Evolutionary conservation across 2,113 vertebrate species (phyloP).

Genomic region (Alligator mississippiensis): DNA sequence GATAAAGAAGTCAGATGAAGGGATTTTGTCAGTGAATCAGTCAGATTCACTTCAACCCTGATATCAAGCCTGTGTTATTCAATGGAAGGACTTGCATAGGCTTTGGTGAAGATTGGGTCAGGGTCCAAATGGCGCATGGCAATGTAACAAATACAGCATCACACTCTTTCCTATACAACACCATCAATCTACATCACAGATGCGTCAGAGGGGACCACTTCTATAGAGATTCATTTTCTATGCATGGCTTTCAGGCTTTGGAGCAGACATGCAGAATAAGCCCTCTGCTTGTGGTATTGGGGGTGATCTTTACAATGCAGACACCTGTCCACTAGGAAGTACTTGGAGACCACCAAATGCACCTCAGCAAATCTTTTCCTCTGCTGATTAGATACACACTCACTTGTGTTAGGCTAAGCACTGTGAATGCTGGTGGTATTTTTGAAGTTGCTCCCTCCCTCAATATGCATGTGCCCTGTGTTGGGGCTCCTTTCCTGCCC

Average conservation of each 20-base stretch:
- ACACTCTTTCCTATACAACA: neutral
- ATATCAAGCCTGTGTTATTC: too few relatives aligned
- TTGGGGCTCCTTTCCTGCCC: neutral
- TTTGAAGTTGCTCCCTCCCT: conserved; percentile 42
- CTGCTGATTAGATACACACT: neutral
- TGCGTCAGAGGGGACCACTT: neutral
- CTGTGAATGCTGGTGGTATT: neutral
- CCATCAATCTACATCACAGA: neutral
- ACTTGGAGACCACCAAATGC: conserved; percentile 28
- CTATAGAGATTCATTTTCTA: neutral
- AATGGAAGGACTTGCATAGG: too few relatives aligned
- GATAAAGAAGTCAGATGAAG: too few relatives aligned
- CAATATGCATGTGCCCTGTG: neutral
- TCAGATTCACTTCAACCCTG: too few relatives aligned
- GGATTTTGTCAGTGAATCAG: too few relatives aligned
- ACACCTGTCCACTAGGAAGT: conserved; percentile 16
- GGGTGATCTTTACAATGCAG: neutral
- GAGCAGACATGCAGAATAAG: fast-evolving
- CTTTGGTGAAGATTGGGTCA: too few relatives aligned
- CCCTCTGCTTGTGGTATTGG: neutral
- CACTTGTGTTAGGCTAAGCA: conserved; percentile 17
- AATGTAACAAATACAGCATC: neutral
- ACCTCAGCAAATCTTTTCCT: neutral
- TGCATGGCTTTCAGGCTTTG: neutral
- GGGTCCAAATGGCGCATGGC: fast-evolving